Evolutionary conservation across 92 coral and sea anemone species (phyloP), one percentile per base, ranked within the genome.

Genomic region (Umimayanthus kanabou): DNA sequence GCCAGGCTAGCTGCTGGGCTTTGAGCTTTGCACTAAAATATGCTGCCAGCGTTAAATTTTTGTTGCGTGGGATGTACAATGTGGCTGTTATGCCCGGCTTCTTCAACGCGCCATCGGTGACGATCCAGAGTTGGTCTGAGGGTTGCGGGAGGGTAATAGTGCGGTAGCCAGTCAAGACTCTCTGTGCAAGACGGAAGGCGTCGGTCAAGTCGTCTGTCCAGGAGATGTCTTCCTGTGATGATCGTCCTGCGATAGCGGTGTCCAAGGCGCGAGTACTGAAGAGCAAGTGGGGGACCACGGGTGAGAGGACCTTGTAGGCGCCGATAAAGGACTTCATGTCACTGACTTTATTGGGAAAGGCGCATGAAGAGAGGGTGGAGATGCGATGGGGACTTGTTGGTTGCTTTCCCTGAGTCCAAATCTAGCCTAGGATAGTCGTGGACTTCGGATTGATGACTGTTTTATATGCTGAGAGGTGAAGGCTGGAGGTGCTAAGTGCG

Each of bases 1-100:
- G 83, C 65, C 66, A 79, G 65, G 67, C 66, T 79, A 43, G 83
- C 42, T 45, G 83, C 39, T 79, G 83, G 65, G 66, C 65, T 37
- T 58, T 79, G 65, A 53, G 20, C 33, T 79, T 79, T 49, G 83
- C 70, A 58, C 67, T 79, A 28, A 39, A 39, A 53, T 30, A 78
- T 43, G 23, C 37, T 33, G 58, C 82, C 25, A 53, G 81, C 28
- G 33, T 39, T 26, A 70, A 26, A 0, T 5, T 70, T 70, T 70
- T 11, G 7, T 70, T 70, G 75, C 29, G 75, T 26, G 75, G 11
- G 75, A 70, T 70, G 75, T 70, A 70, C 13, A 71, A 40, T 71
- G 76, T 26, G 42, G 30, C 76, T 71, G 37, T 15, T 71, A 28
- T 28, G 30, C 40, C 49, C 49, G 76, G 76, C 26, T 40, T 71